Percentiles rank a stretch among this genome's conserved stretches.
These are phyloP conservation scores for Lipophrys pholis DNA, from an alignment of 2,113 vertebrate genomes.

Conservation along the genomic window DNA sequence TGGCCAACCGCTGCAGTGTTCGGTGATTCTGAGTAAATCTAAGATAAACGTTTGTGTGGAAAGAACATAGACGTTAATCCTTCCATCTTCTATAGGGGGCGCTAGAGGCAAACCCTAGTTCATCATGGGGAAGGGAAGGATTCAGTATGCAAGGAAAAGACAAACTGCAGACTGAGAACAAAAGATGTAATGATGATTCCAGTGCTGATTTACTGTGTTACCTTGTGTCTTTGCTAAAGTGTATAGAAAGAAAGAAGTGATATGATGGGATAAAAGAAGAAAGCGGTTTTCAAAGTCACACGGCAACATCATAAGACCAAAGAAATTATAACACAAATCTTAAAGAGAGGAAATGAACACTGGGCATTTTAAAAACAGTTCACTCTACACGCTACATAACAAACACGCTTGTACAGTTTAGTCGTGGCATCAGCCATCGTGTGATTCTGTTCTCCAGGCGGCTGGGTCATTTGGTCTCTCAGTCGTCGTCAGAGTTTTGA, in stretches of 20 bases:
- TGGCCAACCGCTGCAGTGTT: background rate
- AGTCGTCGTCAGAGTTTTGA: slow-evolving; percentile 87
- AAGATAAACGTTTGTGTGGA: too few species aligned
- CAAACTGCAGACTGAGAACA: background rate
- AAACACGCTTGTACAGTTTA: slow-evolving; percentile 10
- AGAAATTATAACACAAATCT: slow-evolving; percentile 14
- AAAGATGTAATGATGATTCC: background rate
- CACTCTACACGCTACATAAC: slow-evolving; percentile 20
- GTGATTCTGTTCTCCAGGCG: slow-evolving; percentile 6
- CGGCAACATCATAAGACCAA: background rate
- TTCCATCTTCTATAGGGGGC: too few species aligned
- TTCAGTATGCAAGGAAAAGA: too few species aligned
- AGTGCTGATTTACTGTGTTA: background rate
- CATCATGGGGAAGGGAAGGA: too few species aligned
- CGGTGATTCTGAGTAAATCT: background rate
- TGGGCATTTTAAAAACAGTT: background rate
- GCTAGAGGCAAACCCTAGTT: too few species aligned
- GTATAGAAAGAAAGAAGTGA: background rate
- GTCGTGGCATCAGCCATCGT: background rate
- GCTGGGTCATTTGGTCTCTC: slow-evolving; percentile 12
- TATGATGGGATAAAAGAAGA: background rate
- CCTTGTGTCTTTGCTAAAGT: background rate
- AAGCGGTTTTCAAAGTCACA: background rate
- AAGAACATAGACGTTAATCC: too few species aligned
- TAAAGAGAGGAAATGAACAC: background rate